Conservation (phyloP, 1,140 invertebrate species). For the Orussus abietinus region DNA sequence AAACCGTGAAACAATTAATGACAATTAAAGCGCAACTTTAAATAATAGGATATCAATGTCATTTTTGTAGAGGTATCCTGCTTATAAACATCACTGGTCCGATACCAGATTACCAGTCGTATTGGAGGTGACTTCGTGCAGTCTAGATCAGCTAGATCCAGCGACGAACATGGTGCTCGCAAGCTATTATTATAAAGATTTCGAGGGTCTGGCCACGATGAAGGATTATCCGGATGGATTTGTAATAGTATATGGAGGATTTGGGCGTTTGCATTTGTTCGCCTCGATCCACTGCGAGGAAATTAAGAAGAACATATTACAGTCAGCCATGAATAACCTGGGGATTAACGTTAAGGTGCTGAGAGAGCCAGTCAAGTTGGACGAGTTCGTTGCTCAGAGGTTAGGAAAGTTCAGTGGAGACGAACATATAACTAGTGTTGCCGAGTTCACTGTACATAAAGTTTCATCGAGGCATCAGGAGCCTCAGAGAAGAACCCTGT, state of each 20-base stretch:
- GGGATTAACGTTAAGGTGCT: slow-evolving; percentile 80
- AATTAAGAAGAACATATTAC: slow-evolving; percentile 80
- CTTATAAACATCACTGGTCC: slow-evolving; percentile 94
- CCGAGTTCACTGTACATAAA: slow-evolving; percentile 91
- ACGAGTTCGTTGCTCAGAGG: slow-evolving; percentile 80
- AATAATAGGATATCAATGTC: too few species aligned
- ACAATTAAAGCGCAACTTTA: too few species aligned
- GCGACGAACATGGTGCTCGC: slow-evolving; percentile 74
- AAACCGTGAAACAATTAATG: too few species aligned
- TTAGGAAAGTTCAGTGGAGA: slow-evolving; percentile 85
- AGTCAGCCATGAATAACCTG: slow-evolving; percentile 73
- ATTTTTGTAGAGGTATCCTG: slow-evolving; percentile 77
- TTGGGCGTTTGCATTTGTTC: slow-evolving; percentile 87
- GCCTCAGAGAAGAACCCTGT: slow-evolving; percentile 82
- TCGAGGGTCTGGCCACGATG: slow-evolving; percentile 72
- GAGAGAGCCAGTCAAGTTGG: slow-evolving; percentile 76
- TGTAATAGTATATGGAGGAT: slow-evolving; percentile 82
- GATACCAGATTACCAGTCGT: slow-evolving; percentile 82
- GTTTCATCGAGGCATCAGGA: slow-evolving; percentile 72
- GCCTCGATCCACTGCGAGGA: slow-evolving; percentile 77
- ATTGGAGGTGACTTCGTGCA: slow-evolving; percentile 84
- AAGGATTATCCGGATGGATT: slow-evolving; percentile 77
- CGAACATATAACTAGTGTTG: slow-evolving; percentile 84
- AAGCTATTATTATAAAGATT: slow-evolving; percentile 91
- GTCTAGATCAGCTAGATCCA: slow-evolving; percentile 86